phyloP scores from a whole-genome alignment of 2,888 invertebrate genomes.

The Lapara coniferarum region DNA sequence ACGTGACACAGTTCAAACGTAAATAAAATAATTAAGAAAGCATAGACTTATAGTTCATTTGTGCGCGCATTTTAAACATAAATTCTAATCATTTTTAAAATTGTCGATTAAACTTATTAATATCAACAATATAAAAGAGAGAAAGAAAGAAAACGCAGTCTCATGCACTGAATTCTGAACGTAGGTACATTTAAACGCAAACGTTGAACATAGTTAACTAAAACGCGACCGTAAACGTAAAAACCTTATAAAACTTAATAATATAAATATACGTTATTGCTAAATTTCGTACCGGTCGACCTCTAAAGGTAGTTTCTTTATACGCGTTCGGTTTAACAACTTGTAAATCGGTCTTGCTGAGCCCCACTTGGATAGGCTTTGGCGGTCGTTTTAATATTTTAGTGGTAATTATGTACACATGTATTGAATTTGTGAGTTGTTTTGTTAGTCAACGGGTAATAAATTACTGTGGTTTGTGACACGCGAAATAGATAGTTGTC shows the following conservation, averaged over 20 bases:
- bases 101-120: too few species aligned
- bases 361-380: not conserved
- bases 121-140: too few species aligned
- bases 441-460: not conserved
- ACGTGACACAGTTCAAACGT: not conserved
- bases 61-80: too few species aligned
- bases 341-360: not conserved
- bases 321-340: slow-evolving; percentile 15
- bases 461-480: not conserved
- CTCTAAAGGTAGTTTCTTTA: slow-evolving; percentile 27
- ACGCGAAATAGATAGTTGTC: too few species aligned
- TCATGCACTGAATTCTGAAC: too few species aligned
- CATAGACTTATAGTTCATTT: not conserved
- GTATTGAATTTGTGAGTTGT: not conserved
- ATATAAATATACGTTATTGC: slow-evolving; percentile 2
- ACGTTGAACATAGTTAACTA: not conserved
- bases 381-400: slow-evolving; percentile 13
- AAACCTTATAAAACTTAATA: not conserved
- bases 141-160: too few species aligned
- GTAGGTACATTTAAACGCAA: too few species aligned
- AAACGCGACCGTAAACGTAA: not conserved
- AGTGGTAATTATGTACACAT: slow-evolving; percentile 3
- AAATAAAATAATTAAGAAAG: not conserved
- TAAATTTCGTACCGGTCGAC: slow-evolving; percentile 17
- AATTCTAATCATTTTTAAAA: too few species aligned